phyloP scores from a whole-genome alignment of 2,113 vertebrate species.

The Zosterops lateralis region DNA sequence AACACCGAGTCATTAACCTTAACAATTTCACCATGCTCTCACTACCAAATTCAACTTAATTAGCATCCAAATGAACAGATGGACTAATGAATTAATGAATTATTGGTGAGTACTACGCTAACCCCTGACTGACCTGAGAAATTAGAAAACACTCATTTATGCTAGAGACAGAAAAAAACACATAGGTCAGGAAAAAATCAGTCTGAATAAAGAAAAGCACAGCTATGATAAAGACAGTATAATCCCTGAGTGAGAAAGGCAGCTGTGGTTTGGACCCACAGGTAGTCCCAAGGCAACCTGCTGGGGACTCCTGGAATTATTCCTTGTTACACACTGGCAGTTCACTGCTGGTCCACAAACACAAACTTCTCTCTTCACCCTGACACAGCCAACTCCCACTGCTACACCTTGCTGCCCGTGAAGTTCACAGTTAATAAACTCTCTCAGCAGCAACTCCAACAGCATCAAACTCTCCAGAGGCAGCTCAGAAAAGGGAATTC shows the following conservation, averaged over 20 bases:
- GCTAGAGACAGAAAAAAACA: background rate
- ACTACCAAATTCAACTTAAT: conserved; percentile 50
- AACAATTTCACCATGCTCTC: conserved; percentile 63
- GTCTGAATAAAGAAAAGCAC: background rate
- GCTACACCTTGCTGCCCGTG: background rate
- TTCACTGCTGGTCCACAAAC: background rate
- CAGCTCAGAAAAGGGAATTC: background rate
- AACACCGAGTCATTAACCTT: conserved; percentile 73
- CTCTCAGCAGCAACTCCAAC: background rate
- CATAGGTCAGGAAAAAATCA: background rate
- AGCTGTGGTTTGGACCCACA: background rate
- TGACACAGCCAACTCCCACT: background rate
- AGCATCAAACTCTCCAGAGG: background rate
- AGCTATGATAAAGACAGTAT: background rate
- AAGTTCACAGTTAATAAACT: background rate
- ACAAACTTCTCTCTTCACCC: background rate
- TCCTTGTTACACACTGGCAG: background rate
- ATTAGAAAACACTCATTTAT: conserved; percentile 31
- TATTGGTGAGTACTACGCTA: background rate
- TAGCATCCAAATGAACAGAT: conserved; percentile 41
- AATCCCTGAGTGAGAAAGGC: background rate
- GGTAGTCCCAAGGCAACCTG: background rate
- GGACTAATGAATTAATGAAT: conserved; percentile 51
- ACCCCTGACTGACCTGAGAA: background rate
- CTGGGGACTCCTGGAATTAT: background rate